phyloP scores from a whole-genome alignment of 2,797 vertebrate genomes.

The Galago senegalensis region DNA sequence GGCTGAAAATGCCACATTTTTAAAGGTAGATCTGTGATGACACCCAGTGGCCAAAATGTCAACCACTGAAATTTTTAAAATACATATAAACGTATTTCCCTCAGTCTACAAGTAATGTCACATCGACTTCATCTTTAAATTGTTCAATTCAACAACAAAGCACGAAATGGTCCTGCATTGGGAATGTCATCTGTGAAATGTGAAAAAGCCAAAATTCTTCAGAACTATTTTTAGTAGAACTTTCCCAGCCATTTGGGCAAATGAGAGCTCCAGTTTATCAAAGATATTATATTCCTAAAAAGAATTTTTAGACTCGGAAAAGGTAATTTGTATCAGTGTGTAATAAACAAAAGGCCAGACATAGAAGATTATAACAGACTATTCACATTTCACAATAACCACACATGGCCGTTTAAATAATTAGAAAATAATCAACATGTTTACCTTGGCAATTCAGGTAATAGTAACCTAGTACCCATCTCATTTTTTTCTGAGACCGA shows the following conservation, averaged over 20 bases:
- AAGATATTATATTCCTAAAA: background rate
- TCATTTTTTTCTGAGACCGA: background rate
- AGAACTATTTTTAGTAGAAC: background rate
- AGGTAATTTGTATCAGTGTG: background rate
- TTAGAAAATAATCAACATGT: background rate
- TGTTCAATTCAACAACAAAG: background rate
- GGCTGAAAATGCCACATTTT: background rate
- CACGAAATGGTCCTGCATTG: background rate
- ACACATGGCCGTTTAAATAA: background rate
- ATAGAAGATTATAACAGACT: background rate
- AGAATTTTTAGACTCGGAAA: background rate
- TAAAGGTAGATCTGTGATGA: slow-evolving; percentile 22
- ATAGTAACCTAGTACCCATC: too few relatives aligned
- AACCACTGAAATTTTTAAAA: background rate
- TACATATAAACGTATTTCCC: background rate
- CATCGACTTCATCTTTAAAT: background rate
- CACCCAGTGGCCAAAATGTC: slow-evolving; percentile 75
- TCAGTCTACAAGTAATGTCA: background rate
- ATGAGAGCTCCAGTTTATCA: background rate
- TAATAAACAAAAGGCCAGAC: background rate
- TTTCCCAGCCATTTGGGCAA: background rate
- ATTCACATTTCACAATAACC: background rate
- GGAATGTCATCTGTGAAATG: background rate
- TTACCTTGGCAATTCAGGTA: background rate
- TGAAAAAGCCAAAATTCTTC: background rate